Evolutionary conservation across 2,113 vertebrate species (phyloP).

Genomic region (Craseonycteris thonglongyai): DNA sequence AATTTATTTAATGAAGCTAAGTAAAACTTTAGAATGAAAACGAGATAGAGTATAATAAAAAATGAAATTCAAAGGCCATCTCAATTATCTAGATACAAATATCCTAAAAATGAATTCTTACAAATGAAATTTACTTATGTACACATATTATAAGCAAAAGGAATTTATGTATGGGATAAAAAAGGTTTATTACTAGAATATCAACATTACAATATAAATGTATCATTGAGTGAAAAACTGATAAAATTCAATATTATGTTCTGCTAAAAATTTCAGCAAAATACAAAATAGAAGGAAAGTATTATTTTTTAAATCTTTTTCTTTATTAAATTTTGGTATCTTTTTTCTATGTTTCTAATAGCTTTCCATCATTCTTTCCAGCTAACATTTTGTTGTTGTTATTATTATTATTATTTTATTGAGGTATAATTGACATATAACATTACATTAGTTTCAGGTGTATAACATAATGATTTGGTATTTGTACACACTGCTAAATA

Average conservation of each 20-base stretch:
- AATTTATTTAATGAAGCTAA: neutral
- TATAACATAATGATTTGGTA: neutral
- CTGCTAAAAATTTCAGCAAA: neutral
- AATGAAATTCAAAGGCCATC: neutral
- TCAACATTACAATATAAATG: neutral
- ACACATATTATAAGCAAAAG: neutral
- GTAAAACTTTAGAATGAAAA: neutral
- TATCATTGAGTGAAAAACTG: neutral
- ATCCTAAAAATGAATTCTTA: neutral
- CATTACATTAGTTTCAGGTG: neutral
- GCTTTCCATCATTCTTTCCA: neutral
- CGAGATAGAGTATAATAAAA: neutral
- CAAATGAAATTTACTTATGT: neutral
- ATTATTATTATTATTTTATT: neutral
- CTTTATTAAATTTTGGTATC: neutral
- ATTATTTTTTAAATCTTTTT: neutral
- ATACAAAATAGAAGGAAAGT: neutral
- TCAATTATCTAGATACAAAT: neutral
- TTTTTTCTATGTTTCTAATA: neutral
- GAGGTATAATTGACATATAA: neutral
- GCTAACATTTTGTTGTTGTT: neutral
- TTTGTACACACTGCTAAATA: neutral
- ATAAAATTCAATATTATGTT: neutral
- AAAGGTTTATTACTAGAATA: neutral
- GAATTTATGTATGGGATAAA: neutral